These are phyloP conservation scores for Acropora yongei DNA, from an alignment of 64 coral and sea anemone species.

Conservation along the genomic window DNA sequence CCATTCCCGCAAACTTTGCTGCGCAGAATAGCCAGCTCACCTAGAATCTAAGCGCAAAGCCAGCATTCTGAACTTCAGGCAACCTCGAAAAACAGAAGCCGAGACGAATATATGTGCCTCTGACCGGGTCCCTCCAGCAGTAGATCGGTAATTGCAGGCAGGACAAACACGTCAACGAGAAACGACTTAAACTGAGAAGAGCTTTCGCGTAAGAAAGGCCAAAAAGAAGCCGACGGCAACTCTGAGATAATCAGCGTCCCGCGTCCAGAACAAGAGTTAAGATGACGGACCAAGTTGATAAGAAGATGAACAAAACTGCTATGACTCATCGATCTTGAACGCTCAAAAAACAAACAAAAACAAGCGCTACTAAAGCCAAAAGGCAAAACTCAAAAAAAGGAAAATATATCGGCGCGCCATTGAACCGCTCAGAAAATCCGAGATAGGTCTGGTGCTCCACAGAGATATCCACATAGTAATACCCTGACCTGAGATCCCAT, in stretches of 20 bases:
- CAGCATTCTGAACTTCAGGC: not conserved
- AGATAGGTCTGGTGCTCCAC: constrained; percentile 68
- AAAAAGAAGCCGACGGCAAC: constrained; percentile 17
- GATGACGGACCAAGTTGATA: too few species aligned
- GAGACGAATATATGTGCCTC: too few species aligned
- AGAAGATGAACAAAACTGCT: too few species aligned
- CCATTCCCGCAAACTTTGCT: not conserved
- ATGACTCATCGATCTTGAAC: too few species aligned
- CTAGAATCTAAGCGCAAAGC: not conserved
- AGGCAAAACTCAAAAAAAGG: constrained; percentile 43
- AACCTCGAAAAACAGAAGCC: too few species aligned
- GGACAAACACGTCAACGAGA: too few species aligned
- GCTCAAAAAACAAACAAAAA: too few species aligned
- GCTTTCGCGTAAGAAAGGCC: not conserved
- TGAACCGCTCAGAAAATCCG: constrained; percentile 51
- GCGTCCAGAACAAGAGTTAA: too few species aligned
- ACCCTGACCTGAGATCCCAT: constrained; percentile 65
- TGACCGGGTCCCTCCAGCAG: too few species aligned
- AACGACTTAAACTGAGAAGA: too few species aligned
- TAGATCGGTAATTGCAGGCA: too few species aligned
- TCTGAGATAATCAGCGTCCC: constrained; percentile 39
- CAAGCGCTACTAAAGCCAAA: constrained; percentile 18
- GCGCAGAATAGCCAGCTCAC: too few species aligned
- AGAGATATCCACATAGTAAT: constrained; percentile 72
- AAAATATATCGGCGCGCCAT: constrained; percentile 15